Conservation (phyloP, 2,113 vertebrate species). For the Megaceryle torquata region DNA sequence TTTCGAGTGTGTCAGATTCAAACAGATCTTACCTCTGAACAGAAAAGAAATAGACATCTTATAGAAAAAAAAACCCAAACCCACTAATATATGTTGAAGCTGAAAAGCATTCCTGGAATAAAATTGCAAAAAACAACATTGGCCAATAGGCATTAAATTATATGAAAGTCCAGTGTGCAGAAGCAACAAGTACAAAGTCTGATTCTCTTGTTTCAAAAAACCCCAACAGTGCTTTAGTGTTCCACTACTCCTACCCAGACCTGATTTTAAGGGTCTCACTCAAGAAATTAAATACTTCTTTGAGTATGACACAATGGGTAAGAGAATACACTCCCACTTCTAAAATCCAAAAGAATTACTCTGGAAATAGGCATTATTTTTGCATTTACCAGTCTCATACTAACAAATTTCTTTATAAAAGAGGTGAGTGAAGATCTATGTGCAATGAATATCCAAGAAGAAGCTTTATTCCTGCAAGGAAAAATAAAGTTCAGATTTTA, state of each 20-base stretch:
- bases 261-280: neutral
- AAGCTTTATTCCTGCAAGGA: neutral
- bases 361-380: neutral
- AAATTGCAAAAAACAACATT: neutral
- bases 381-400: neutral
- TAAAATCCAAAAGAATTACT: neutral
- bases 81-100: neutral
- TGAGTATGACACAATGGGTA: neutral
- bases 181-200: neutral
- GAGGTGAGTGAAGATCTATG: neutral
- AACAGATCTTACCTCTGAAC: neutral
- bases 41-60: neutral
- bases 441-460: neutral
- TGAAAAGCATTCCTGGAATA: neutral
- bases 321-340: neutral
- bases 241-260: neutral
- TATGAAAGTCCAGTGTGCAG: neutral
- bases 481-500: neutral
- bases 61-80: neutral
- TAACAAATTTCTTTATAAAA: neutral
- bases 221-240: neutral
- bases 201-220: neutral
- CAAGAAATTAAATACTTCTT: neutral
- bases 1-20: neutral
- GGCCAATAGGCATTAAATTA: neutral